These are phyloP conservation scores for Uromys caudimaculatus DNA, from an alignment of 2,797 vertebrate genomes.

Conservation along the genomic window DNA sequence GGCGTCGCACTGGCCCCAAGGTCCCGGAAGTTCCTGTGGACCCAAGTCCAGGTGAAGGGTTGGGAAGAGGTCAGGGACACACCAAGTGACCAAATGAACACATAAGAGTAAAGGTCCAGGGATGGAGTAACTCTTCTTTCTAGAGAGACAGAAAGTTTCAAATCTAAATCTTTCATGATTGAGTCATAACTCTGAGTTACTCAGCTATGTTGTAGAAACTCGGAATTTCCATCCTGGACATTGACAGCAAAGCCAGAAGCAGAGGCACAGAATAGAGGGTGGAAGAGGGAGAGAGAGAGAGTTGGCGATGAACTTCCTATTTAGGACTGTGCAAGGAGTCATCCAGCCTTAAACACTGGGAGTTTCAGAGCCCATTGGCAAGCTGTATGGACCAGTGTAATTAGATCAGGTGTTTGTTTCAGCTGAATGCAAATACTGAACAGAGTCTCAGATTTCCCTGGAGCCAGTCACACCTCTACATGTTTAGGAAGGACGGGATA, in stretches of 20 bases:
- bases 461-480: conserved; percentile 20
- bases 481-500: conserved; percentile 1
- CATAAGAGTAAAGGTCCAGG: no score
- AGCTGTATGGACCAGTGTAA: neutral
- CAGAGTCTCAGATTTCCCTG: neutral
- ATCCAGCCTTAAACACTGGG: neutral
- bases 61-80: neutral
- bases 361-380: neutral
- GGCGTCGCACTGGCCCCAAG: conserved; percentile 75
- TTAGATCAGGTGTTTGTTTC: neutral
- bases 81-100: neutral
- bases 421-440: neutral
- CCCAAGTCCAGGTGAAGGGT: conserved; percentile 78
- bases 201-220: neutral
- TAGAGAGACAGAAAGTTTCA: neutral
- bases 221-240: neutral
- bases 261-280: neutral
- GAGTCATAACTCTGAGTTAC: neutral
- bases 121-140: neutral
- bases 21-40: conserved; percentile 78
- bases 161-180: neutral
- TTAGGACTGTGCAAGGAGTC: neutral
- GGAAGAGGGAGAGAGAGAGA: no score
- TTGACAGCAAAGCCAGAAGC: neutral
- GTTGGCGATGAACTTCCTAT: neutral